Evolutionary conservation across 2,888 invertebrate genomes (phyloP), one percentile per base, ranked within the genome.

Genomic region (Cryptops parisi): DNA sequence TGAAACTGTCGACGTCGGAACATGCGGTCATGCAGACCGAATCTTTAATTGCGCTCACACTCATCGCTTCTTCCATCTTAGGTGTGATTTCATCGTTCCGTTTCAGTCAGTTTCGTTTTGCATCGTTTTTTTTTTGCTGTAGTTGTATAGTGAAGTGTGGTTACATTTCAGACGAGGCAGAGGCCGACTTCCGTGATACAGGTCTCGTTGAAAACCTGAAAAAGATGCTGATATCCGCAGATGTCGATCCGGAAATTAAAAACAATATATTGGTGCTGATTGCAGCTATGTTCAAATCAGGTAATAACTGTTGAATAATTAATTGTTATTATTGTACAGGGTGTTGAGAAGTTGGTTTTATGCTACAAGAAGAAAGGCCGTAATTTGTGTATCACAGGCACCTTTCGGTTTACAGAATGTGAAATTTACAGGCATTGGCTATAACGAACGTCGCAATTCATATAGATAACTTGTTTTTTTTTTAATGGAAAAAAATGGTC

Each of bases 1-100:
- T 86, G 12, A 78, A 79, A 68, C 89, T 91, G 90, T 72, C 85
- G 58, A 77, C 80, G 3, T 82, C 85, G 2, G 82, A 84, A 62
- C 86, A 89, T 71, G 74, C 82, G 5, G 79, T 89, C 25, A 91
- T 91, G 91, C 68, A 70, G 45, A 56, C 52, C 44, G 56, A 56
- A 49, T 51, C 54, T 12, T 38, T 56, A 15, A 55, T 56, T 22
- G 56, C 56, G 15, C 46, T 56, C 4, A 39, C 39, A n/a, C 24
- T 55, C 17, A 56, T 55, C n/a, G 52, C 55, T 15, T n/a, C 33
- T 27, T 21, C 54, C 23, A 44, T 48, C 23, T 26, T 56, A 27
- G 56, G 56, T 52, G 22, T 26, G 46, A 41, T 2, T 27, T 15
- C n/a, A n/a, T n/a, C n/a, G n/a, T n/a, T n/a, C n/a, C n/a, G n/a